phyloP scores from a whole-genome alignment of 1,140 invertebrate genomes.

The Callitettix versicolor region DNA sequence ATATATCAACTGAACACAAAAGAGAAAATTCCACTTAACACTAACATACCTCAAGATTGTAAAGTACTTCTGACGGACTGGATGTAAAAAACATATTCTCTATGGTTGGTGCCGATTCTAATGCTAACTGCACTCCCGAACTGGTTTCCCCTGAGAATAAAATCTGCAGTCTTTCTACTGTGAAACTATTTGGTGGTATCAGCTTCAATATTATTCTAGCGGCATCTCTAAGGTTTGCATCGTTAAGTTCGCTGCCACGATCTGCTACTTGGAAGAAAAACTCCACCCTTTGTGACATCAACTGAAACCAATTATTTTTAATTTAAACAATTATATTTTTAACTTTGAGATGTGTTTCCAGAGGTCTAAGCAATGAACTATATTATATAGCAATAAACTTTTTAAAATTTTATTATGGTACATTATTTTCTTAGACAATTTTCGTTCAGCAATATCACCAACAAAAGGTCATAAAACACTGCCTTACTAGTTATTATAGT shows the following conservation, averaged over 20 bases:
- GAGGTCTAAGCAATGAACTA: too few relatives aligned
- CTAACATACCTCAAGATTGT: slow-evolving; percentile 49
- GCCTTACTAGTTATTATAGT: too few relatives aligned
- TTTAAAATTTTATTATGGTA: too few relatives aligned
- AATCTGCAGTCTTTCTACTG: slow-evolving; percentile 51
- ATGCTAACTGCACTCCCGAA: neutral
- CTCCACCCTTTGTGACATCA: slow-evolving; percentile 67
- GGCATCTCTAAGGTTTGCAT: slow-evolving; percentile 71
- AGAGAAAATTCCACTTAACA: too few relatives aligned
- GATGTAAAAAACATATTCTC: slow-evolving; percentile 63
- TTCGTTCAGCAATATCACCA: too few relatives aligned
- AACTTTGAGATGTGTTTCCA: too few relatives aligned
- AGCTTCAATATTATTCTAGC: slow-evolving; percentile 78
- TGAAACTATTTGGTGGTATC: slow-evolving; percentile 76
- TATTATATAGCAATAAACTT: too few relatives aligned
- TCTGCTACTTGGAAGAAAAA: slow-evolving; percentile 89
- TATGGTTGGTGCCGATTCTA: slow-evolving; percentile 37
- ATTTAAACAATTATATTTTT: slow-evolving; percentile 31
- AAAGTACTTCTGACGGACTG: slow-evolving; percentile 67
- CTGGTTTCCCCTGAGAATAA: slow-evolving; percentile 28
- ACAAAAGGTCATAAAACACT: too few relatives aligned
- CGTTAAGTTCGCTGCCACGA: slow-evolving; percentile 68
- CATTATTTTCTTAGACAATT: too few relatives aligned
- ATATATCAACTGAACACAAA: too few relatives aligned
- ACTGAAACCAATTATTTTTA: slow-evolving; percentile 41